Percentiles rank a stretch among this genome's conserved stretches.
phyloP scores from a whole-genome alignment of 1,140 invertebrate genomes.

The Pinna nobilis region DNA sequence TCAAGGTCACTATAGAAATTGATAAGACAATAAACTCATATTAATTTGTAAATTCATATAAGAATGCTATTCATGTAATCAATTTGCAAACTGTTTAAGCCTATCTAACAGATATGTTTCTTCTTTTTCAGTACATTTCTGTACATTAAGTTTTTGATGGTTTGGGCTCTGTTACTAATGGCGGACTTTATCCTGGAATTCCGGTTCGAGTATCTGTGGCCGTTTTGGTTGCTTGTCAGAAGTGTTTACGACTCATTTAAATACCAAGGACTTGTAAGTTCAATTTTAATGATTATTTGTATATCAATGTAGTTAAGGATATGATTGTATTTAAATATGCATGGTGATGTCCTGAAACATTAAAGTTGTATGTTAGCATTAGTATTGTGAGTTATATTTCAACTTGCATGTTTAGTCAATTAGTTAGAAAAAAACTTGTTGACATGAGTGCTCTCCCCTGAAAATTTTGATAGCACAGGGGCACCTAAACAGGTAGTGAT shows the following conservation, averaged over 20 bases:
- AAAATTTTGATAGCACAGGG: no score
- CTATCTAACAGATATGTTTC: no score
- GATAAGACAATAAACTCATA: no score
- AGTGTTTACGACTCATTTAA: slow-evolving; percentile 99
- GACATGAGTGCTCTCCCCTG: no score
- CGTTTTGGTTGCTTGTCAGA: slow-evolving; percentile 96
- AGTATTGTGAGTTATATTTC: background rate
- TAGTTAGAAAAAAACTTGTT: no score
- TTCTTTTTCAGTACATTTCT: slow-evolving; percentile 86
- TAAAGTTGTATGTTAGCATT: background rate
- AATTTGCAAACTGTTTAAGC: no score
- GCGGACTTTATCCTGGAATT: slow-evolving; percentile 99
- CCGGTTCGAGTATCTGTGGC: slow-evolving; percentile 99
- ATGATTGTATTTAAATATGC: background rate
- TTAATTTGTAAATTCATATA: no score
- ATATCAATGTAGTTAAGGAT: background rate
- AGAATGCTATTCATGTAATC: no score
- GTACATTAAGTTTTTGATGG: slow-evolving; percentile 95
- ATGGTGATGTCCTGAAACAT: background rate
- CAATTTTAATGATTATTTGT: background rate
- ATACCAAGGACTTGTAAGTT: slow-evolving; percentile 98
- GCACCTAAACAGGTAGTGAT: no score
- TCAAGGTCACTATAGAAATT: no score
- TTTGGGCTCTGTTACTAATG: slow-evolving; percentile 96
- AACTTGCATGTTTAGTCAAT: no score